Conservation (phyloP, 2,888 invertebrate species). For the Drosophila antonietae region DNA sequence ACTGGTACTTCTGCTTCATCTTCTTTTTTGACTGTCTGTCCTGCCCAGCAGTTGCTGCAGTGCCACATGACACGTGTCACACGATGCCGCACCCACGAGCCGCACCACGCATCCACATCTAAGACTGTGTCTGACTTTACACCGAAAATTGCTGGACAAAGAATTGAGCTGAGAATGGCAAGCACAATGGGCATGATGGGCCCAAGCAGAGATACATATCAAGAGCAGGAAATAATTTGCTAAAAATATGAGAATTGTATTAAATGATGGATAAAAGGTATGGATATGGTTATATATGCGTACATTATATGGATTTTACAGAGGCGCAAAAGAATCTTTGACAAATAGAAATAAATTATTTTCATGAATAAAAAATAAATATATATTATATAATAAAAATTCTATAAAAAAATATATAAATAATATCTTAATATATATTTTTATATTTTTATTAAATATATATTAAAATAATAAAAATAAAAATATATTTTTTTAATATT, state of each 20-base stretch:
- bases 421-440: too few species aligned
- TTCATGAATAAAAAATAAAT: too few species aligned
- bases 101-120: background rate
- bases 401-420: too few species aligned
- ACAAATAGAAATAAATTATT: too few species aligned
- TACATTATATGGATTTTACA: too few species aligned
- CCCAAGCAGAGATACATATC: background rate
- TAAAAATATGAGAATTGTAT: too few species aligned
- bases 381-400: too few species aligned
- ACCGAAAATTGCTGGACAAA: conserved; percentile 26
- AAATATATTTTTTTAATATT: too few species aligned
- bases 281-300: background rate
- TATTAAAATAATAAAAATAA: too few species aligned
- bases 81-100: conserved; percentile 29
- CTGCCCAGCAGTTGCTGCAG: conserved; percentile 25
- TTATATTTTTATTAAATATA: too few species aligned
- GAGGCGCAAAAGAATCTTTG: too few species aligned
- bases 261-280: background rate
- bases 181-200: conserved; percentile 11
- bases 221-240: fast-evolving
- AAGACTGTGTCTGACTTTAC: conserved; percentile 11
- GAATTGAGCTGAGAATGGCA: background rate
- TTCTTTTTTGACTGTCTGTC: conserved; percentile 14
- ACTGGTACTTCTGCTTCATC: background rate
- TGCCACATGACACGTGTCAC: conserved; percentile 77